Evolutionary conservation across 2,888 invertebrate genomes (phyloP).

Genomic region (Willowsia nigromaculata): DNA sequence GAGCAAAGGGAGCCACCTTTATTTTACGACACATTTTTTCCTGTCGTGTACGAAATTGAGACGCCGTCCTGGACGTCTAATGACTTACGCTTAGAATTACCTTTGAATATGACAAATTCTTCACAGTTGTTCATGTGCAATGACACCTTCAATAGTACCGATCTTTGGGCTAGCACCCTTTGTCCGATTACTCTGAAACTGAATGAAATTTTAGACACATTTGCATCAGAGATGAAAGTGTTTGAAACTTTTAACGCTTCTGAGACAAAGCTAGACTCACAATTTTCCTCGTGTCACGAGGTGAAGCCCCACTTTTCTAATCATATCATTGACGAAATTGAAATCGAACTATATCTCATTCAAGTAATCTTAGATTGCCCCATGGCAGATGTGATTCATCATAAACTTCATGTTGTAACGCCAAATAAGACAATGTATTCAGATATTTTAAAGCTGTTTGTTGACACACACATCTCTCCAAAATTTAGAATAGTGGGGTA

Average conservation of each 20-base stretch:
- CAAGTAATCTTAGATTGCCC: constrained; percentile 62
- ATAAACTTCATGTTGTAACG: not conserved
- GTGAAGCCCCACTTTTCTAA: constrained; percentile 65
- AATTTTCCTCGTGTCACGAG: constrained; percentile 49
- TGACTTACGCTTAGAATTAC: constrained; percentile 48
- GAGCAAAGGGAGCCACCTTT: constrained; percentile 19
- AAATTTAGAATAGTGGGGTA: constrained; percentile 47
- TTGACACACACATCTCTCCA: constrained; percentile 41
- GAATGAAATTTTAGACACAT: constrained; percentile 36
- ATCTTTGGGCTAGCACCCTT: constrained; percentile 49
- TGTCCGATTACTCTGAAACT: constrained; percentile 57
- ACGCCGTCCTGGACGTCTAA: constrained; percentile 61
- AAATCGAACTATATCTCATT: constrained; percentile 42
- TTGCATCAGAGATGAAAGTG: constrained; percentile 43
- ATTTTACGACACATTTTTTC: constrained; percentile 72
- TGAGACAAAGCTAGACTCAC: not conserved
- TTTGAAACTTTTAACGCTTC: constrained; percentile 47
- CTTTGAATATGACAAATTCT: constrained; percentile 3
- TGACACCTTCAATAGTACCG: constrained; percentile 26
- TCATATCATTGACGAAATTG: constrained; percentile 54
- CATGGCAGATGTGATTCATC: constrained; percentile 45
- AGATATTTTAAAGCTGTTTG: constrained; percentile 41
- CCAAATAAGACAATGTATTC: constrained; percentile 36
- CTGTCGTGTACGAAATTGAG: constrained; percentile 66
- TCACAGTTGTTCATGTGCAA: constrained; percentile 24